These are phyloP conservation scores for Ceyx cyanopectus DNA, from an alignment of 2,113 vertebrate species.

Conservation along the genomic window DNA sequence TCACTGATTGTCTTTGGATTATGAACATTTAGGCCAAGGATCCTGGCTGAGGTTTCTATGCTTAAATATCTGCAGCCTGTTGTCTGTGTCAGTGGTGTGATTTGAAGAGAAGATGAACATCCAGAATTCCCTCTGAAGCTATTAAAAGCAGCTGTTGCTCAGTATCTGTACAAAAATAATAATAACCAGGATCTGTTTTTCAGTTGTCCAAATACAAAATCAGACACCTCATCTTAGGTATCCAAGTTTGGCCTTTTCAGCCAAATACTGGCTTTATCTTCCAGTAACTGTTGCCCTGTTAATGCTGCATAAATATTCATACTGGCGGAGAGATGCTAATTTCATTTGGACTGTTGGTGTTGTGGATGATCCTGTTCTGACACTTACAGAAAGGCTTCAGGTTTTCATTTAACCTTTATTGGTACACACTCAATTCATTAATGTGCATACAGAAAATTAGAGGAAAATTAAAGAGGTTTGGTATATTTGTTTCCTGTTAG, in stretches of 20 bases:
- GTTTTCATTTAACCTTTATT: neutral
- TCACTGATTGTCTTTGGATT: neutral
- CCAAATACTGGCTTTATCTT: conserved; percentile 27
- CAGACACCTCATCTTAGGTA: conserved; percentile 32
- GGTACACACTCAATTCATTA: neutral
- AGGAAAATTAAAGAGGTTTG: neutral
- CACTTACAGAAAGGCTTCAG: neutral
- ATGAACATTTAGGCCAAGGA: neutral
- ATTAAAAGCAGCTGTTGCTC: conserved; percentile 58
- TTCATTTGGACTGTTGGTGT: neutral
- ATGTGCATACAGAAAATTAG: neutral
- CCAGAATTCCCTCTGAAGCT: conserved; percentile 11
- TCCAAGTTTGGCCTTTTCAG: neutral
- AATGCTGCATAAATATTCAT: neutral
- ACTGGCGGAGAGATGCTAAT: neutral
- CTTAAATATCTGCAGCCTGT: conserved; percentile 28
- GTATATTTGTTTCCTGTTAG: neutral
- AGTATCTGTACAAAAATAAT: conserved; percentile 21
- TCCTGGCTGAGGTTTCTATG: conserved; percentile 4
- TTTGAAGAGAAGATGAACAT: neutral
- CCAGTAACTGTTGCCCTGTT: neutral
- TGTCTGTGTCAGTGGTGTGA: conserved; percentile 29
- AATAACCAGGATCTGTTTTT: conserved; percentile 14
- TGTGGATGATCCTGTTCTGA: neutral
- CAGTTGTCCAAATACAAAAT: conserved; percentile 20